Conservation (phyloP, 2,888 invertebrate genomes). For the Phengaris arion region DNA sequence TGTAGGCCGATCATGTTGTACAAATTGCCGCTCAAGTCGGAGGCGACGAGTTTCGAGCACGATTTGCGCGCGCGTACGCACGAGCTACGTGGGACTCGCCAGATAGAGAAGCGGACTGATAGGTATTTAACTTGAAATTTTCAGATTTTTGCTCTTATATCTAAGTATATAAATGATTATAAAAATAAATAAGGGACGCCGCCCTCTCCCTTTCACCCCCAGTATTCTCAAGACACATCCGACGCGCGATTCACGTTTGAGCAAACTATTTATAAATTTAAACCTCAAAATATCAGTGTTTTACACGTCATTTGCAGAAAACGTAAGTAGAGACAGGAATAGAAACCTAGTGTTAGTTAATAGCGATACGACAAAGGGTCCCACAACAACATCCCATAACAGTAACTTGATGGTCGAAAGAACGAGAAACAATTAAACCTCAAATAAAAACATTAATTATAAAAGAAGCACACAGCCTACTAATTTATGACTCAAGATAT, state of each 20-base stretch:
- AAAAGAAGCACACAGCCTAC: slow-evolving; percentile 48
- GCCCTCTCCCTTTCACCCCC: slow-evolving; percentile 59
- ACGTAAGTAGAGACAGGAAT: slow-evolving; percentile 30
- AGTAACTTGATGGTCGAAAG: slow-evolving; percentile 33
- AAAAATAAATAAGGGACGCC: slow-evolving; percentile 74
- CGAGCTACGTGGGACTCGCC: background rate
- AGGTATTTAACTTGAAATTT: slow-evolving; percentile 61
- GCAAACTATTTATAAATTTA: slow-evolving; percentile 50
- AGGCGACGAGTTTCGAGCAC: slow-evolving; percentile 27
- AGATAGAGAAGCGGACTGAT: slow-evolving; percentile 44
- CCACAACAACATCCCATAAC: slow-evolving; percentile 27
- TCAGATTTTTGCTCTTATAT: slow-evolving; percentile 61
- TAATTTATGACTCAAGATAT: slow-evolving; percentile 50
- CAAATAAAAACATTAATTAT: slow-evolving; percentile 47
- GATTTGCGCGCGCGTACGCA: slow-evolving; percentile 29
- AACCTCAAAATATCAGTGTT: slow-evolving; percentile 48
- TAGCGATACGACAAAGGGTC: slow-evolving; percentile 30
- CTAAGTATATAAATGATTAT: slow-evolving; percentile 75
- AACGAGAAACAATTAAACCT: slow-evolving; percentile 44
- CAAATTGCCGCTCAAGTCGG: slow-evolving; percentile 29
- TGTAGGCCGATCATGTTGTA: slow-evolving; percentile 43
- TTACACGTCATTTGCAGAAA: slow-evolving; percentile 39
- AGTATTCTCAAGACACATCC: slow-evolving; percentile 45
- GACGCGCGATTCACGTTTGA: slow-evolving; percentile 46
- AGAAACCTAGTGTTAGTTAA: slow-evolving; percentile 28